A percentile compares a stretch with the other conserved stretches of the same genome.
These are phyloP conservation scores for Sinella curviseta DNA, from an alignment of 1,140 invertebrate genomes.

Conservation along the genomic window DNA sequence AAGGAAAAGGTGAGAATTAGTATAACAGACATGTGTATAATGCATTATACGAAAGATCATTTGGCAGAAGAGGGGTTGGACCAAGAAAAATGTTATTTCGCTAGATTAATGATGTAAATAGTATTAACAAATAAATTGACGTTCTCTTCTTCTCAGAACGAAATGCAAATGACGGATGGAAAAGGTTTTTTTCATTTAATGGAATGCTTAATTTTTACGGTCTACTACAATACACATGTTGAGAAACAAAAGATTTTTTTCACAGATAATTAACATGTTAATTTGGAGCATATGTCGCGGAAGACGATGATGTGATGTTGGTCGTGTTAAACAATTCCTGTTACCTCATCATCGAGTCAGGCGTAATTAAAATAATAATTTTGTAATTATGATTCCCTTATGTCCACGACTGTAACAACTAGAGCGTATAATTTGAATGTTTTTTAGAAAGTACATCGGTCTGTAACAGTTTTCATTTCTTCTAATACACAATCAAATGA, in stretches of 20 bases:
- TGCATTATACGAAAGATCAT: not conserved
- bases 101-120: not conserved
- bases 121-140: conserved; percentile 10
- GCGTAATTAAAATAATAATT: not conserved
- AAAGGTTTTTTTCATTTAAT: not conserved
- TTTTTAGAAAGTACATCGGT: too few species aligned
- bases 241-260: too few species aligned
- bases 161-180: not conserved
- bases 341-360: not conserved
- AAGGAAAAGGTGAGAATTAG: conserved; percentile 4
- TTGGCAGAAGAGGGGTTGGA: not conserved
- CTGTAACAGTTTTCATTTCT: too few species aligned
- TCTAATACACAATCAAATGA: too few species aligned
- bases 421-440: too few species aligned
- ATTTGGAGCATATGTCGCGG: not conserved
- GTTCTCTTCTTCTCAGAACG: not conserved
- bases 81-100: not conserved
- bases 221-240: not conserved
- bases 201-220: not conserved
- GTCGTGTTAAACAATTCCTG: not conserved
- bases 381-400: not conserved
- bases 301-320: not conserved
- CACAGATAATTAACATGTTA: not conserved
- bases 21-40: not conserved
- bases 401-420: too few species aligned